Evolutionary conservation across 2,113 vertebrate species (phyloP).

Genomic region (Carassius carassius): DNA sequence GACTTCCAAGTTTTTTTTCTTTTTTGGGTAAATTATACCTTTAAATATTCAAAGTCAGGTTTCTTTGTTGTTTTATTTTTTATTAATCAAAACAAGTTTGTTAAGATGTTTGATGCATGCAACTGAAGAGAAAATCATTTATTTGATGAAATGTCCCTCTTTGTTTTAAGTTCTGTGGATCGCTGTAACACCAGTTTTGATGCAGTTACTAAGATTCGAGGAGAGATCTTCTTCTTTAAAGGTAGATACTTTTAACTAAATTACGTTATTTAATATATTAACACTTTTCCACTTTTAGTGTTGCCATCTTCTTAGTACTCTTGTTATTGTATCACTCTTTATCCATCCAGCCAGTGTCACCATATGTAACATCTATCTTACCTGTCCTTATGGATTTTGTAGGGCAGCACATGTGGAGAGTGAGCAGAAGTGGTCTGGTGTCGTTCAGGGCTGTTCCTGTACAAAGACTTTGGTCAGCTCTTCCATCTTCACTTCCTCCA

Average conservation of each 20-base stretch:
- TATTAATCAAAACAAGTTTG: neutral
- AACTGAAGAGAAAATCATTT: neutral
- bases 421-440: conserved; percentile 64
- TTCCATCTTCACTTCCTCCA: conserved; percentile 63
- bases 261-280: neutral
- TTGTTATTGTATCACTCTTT: neutral
- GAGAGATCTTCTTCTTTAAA: conserved; percentile 80
- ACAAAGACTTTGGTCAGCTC: conserved; percentile 68
- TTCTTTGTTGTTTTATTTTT: neutral
- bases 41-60: too few relatives aligned
- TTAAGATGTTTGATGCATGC: neutral
- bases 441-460: conserved; percentile 60
- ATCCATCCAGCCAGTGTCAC: conserved; percentile 1
- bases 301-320: neutral
- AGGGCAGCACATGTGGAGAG: conserved; percentile 73
- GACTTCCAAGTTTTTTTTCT: too few relatives aligned
- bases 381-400: neutral
- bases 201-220: conserved; percentile 74
- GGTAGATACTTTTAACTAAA: conserved; percentile 56
- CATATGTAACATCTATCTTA: neutral
- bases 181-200: conserved; percentile 76
- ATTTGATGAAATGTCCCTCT: neutral
- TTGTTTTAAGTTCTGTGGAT: conserved; percentile 58
- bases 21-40: too few relatives aligned
- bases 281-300: neutral